Evolutionary conservation across 2,888 invertebrate species (phyloP).

Genomic region (Mythimna pallens): DNA sequence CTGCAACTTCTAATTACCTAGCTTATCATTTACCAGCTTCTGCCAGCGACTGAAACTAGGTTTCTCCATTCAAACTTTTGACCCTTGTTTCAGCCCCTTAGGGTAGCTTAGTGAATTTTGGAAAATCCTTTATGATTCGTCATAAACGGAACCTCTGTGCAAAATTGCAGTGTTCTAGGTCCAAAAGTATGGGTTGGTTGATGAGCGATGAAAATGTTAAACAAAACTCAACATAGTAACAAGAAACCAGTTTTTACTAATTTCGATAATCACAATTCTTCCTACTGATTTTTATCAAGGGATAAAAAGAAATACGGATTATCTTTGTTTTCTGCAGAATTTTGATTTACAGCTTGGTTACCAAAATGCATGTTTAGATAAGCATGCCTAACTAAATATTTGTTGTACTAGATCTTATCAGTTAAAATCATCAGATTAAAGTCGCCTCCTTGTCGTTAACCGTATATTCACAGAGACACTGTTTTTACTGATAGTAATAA

Average conservation of each 20-base stretch:
- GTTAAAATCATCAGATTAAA: constrained; percentile 24
- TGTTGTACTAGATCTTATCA: constrained; percentile 31
- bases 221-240: neutral
- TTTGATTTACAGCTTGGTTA: neutral
- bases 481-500: constrained; percentile 11
- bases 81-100: too few relatives aligned
- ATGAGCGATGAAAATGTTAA: too few relatives aligned
- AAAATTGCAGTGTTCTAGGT: too few relatives aligned
- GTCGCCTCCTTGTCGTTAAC: constrained; percentile 17
- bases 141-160: too few relatives aligned
- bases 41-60: too few relatives aligned
- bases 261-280: neutral
- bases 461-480: constrained; percentile 9
- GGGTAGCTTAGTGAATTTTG: too few relatives aligned
- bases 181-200: too few relatives aligned
- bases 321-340: neutral
- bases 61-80: too few relatives aligned
- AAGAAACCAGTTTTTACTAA: neutral
- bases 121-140: too few relatives aligned
- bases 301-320: neutral
- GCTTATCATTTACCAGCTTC: too few relatives aligned
- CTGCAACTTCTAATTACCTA: too few relatives aligned
- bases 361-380: constrained; percentile 9
- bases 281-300: neutral
- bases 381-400: neutral